Base-by-base conservation (phyloP, 2,888 invertebrate species). In the Hylaea fasciaria region DNA sequence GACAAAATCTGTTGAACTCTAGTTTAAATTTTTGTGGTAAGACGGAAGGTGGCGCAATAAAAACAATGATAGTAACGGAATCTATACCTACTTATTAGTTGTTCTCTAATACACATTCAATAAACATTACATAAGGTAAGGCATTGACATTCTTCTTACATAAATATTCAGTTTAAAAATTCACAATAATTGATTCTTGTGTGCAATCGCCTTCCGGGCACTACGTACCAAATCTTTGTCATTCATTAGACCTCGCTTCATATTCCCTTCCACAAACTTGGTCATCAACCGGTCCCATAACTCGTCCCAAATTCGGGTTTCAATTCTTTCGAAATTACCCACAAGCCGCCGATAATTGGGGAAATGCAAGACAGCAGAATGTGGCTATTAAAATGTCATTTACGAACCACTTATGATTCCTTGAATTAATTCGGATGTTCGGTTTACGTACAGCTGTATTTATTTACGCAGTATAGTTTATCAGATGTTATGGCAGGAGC, bases 361-460 rank as follows among this genome's bases (percentile, higher is more conserved):
- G 62, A 66, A 68, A 66, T 66, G 68, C 66, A 63, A 68, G 69
- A 64, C 67, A 69, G 70, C 63, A 62, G 69, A 68, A 68, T 68
- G 66, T 65, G 63, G 50, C 66, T 65, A 69, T 69, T 71, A 71
- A 71, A 71, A 69, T 71, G 68, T 68, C 68, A 68, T 68, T 71
- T 69, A 68, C 64, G 62, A 52, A 64, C 66, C 57, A 62, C 65
- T 64, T 71, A 62, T 66, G 62, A 66, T 56, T 62, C 64, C 56
- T 50, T 57, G 68, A 57, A 53, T 64, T 63, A 57, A 62, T 62
- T 66, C 51, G 61, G 52, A 66, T 62, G 59, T 44, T 17, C 35
- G 46, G 48, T 62, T 57, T 52, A 62, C 56, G 35, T 57, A 57
- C 47, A n/a, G 22, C 39, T 2, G 50, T 37, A 10, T 61, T 57